Base-by-base conservation (phyloP, 1,140 invertebrate genomes). In the Philotrypesis tridentata region DNA sequence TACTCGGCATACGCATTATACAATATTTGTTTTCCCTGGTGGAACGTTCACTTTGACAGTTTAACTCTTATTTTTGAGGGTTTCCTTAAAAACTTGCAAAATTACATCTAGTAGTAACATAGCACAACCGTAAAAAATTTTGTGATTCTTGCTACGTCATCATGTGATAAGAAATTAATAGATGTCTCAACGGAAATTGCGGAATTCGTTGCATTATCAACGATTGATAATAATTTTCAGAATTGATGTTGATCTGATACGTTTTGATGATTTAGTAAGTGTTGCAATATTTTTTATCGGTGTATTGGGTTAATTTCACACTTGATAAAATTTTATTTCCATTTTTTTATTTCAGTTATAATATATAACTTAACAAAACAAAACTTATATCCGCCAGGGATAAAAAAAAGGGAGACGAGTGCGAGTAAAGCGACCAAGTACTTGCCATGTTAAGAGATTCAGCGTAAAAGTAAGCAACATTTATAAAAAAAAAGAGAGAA, bases 381-480 rank as follows among this genome's bases (percentile, higher is more conserved):
- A 82, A 68, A 75, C 76, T 68, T 63, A 67, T 17, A 75, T 68
- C 70, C 48, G 23, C 76, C 82, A 83, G 71, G 71, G 73, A 68
- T 83, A 27, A 78, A 65, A 79, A n/a, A 68, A 61, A 63, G 37
- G 37, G 55, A 80, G 63, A 72, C 29, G 48, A 65, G 67, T 80
- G 73, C 78, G 72, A 83, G 78, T 83, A 1, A 83, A 83, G 78
- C 43, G 78, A 83, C 77, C 82, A 80, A 83, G 82, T 83, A 83
- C 77, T 80, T 83, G 82, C 77, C 78, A 80, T 83, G 48, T 83
- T 79, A 83, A 83, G 78, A 83, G 82, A 80, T 79, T 83, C 78
- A 76, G 78, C 23, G 21, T 79, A 79, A 79, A 83, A 79, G 60
- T 78, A 82, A 76, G 80, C 80, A 82, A 82, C 73, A 82, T 82